Evolutionary conservation across 2,797 vertebrate species (phyloP).

Genomic region (Trematomus bernacchii): DNA sequence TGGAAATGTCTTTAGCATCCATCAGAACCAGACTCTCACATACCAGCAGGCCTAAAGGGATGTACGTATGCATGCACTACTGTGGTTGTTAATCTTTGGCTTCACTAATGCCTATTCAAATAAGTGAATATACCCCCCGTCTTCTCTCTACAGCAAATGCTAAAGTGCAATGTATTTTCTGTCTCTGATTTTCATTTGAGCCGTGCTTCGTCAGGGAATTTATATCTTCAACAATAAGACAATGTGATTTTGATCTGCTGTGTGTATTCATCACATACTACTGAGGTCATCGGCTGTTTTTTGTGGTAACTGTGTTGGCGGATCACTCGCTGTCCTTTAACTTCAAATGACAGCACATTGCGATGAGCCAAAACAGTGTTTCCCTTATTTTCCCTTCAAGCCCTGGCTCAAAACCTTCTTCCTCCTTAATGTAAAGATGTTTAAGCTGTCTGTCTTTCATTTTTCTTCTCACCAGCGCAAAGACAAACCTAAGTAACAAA

Average conservation of each 20-base stretch:
- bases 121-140: constrained; percentile 14
- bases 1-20: background rate
- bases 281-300: constrained; percentile 27
- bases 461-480: constrained; percentile 15
- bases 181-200: constrained; percentile 41
- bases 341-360: constrained; percentile 28
- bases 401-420: constrained; percentile 12
- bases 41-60: background rate
- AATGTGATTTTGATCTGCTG: constrained; percentile 35
- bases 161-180: constrained; percentile 13
- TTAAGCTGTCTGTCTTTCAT: constrained; percentile 25
- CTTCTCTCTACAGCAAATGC: constrained; percentile 31
- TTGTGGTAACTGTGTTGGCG: constrained; percentile 27
- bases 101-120: constrained; percentile 5
- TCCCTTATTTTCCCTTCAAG: constrained; percentile 26
- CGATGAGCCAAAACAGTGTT: constrained; percentile 30
- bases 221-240: constrained; percentile 22
- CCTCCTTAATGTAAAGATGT: constrained; percentile 3
- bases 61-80: background rate
- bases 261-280: constrained; percentile 13
- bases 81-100: constrained; percentile 8
- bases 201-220: constrained; percentile 18
- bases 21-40: constrained; percentile 29
- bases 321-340: constrained; percentile 38
- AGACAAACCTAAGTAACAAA: constrained; percentile 16